Base-by-base conservation (phyloP, 2,797 vertebrate genomes). In the Pangasius larnaudii region DNA sequence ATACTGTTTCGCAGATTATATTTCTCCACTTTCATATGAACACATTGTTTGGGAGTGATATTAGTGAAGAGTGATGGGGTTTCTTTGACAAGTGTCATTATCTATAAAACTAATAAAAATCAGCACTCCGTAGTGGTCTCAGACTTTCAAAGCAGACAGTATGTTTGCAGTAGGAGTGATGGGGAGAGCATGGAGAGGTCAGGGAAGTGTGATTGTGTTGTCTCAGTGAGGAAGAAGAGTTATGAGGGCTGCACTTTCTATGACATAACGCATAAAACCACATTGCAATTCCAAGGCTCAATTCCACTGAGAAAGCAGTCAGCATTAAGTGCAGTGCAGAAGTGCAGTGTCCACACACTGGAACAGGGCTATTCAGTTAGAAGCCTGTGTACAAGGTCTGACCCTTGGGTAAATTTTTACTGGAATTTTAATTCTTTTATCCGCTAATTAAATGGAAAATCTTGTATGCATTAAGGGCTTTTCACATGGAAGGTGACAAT, bases 221-320 rank as follows among this genome's bases (percentile, higher is more conserved):
- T 87, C 86, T 72, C 53, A 42, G 63, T 2, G 14, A 82, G 86
- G 82, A 84, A 56, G 67, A 84, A 59, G 65, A 85, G 85, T 87
- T 89, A 80, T 63, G 53, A 78, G 19, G 14, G 61, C 51, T 61
- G 81, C 24, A 74, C 77, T 71, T 88, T 77, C 71, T 67, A 51
- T 78, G 74, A 72, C 59, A 78, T 59, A 74, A 69, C 19, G 30
- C 72, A 67, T 74, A 84, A 86, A 87, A 86, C 80, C n/a, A 36
- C 59, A 24, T 58, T 77, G 67, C 39, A 49, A 42, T 85, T 42
- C 49, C 72, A 72, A 67, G 61, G 61, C 53, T 61, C 59, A 79
- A 53, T 80, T 81, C 65, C 27, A 27, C 49, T 11, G 49, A 85
- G 83, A 58, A 85, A 85, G 67, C 49, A 58, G 63, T 85, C 56